phyloP scores from a whole-genome alignment of 2,888 invertebrate species.

The Meganola albula region DNA sequence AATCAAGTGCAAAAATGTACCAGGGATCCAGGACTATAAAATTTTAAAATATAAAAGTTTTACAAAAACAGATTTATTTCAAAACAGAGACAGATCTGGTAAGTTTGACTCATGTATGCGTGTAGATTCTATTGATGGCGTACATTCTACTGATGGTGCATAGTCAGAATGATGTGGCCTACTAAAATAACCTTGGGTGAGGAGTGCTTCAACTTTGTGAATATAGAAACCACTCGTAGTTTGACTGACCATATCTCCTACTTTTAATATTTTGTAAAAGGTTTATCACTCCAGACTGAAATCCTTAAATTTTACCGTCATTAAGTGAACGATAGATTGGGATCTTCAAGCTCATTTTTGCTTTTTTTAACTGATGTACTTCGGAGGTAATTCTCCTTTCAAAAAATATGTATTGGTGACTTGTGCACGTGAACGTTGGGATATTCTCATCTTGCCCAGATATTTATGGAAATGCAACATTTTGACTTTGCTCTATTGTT shows the following conservation, averaged over 20 bases:
- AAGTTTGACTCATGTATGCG: neutral
- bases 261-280: constrained; percentile 24
- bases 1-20: too few relatives aligned
- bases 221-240: neutral
- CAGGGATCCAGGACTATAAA: too few relatives aligned
- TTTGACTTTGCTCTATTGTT: neutral
- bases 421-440: neutral
- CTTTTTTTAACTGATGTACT: neutral
- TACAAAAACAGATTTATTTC: neutral
- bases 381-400: neutral
- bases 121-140: neutral
- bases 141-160: constrained; percentile 1
- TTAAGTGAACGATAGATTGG: constrained; percentile 14
- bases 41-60: neutral
- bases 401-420: neutral
- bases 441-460: neutral
- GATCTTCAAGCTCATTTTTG: constrained; percentile 5
- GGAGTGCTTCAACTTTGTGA: constrained; percentile 2
- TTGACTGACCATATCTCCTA: constrained; percentile 8
- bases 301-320: constrained; percentile 22
- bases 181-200: constrained; percentile 1
- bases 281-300: constrained; percentile 24
- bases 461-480: neutral
- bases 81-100: neutral
- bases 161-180: neutral